A percentile compares a stretch with the other conserved stretches of the same genome.
phyloP scores from a whole-genome alignment of 2,113 vertebrate genomes.

The Phyllostomus hastatus region DNA sequence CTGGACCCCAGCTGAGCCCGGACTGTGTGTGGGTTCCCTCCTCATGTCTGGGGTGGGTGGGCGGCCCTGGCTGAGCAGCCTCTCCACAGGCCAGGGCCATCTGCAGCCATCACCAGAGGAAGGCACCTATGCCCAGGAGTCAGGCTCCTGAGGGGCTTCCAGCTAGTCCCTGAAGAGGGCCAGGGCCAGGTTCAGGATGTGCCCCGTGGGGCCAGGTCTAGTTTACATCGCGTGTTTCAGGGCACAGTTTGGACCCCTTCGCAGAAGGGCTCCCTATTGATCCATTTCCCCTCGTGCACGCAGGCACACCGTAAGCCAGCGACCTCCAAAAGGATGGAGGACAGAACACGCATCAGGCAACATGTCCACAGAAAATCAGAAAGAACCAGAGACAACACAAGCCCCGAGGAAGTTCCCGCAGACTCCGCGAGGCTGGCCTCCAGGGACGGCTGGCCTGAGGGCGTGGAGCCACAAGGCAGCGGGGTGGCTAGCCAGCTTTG shows the following conservation, averaged over 20 bases:
- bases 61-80: not conserved
- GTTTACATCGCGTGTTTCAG: not conserved
- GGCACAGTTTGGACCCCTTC: not conserved
- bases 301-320: not conserved
- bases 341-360: not conserved
- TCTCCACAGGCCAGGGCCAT: not conserved
- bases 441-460: conserved; percentile 16
- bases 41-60: not conserved
- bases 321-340: not conserved
- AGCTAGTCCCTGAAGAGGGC: not conserved
- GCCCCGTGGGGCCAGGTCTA: not conserved
- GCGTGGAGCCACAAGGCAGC: conserved; percentile 33
- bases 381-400: not conserved
- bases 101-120: not conserved
- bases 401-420: not conserved
- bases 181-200: not conserved
- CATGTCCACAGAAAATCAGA: not conserved
- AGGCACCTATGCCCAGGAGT: not conserved
- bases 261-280: not conserved
- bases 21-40: not conserved
- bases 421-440: not conserved
- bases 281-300: not conserved
- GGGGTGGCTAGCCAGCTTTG: conserved; percentile 19
- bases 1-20: not conserved
- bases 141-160: not conserved